Evolutionary conservation across 2,797 vertebrate species (phyloP).

Genomic region (Chelonia mydas): DNA sequence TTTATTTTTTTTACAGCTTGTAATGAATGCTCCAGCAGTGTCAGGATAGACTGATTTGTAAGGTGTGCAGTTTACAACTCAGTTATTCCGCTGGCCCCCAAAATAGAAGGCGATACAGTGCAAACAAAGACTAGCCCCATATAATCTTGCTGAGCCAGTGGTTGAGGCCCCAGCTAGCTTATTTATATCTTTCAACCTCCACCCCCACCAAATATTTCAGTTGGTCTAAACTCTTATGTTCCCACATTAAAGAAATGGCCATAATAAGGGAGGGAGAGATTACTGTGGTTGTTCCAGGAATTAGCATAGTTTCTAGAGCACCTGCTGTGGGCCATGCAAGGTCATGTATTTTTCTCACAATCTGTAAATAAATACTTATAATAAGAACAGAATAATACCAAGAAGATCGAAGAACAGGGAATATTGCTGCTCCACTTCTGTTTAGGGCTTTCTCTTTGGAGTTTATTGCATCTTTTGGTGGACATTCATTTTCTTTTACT

Average conservation of each 20-base stretch:
- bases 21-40: constrained; percentile 83
- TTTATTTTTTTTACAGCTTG: constrained; percentile 80
- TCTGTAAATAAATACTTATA: constrained; percentile 76
- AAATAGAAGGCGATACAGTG: constrained; percentile 75
- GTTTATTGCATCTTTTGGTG: neutral
- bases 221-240: constrained; percentile 55
- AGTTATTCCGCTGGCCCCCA: constrained; percentile 77
- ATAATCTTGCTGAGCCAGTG: constrained; percentile 74
- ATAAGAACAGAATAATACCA: constrained; percentile 43
- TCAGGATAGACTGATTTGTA: constrained; percentile 84
- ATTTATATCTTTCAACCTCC: constrained; percentile 62
- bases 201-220: constrained; percentile 39
- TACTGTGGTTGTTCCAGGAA: neutral
- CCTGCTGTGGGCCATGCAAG: constrained; percentile 67
- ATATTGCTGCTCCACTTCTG: constrained; percentile 1
- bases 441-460: neutral
- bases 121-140: constrained; percentile 80
- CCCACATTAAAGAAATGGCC: constrained; percentile 53
- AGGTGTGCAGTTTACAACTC: constrained; percentile 84
- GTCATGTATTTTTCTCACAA: constrained; percentile 69
- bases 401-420: constrained; percentile 42
- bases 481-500: neutral
- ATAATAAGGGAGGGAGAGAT: constrained; percentile 20
- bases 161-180: constrained; percentile 75
- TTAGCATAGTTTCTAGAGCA: constrained; percentile 53